Evolutionary conservation across 2,888 invertebrate genomes (phyloP), one percentile per base, ranked within the genome.

Genomic region (Polydesmus complanatus): DNA sequence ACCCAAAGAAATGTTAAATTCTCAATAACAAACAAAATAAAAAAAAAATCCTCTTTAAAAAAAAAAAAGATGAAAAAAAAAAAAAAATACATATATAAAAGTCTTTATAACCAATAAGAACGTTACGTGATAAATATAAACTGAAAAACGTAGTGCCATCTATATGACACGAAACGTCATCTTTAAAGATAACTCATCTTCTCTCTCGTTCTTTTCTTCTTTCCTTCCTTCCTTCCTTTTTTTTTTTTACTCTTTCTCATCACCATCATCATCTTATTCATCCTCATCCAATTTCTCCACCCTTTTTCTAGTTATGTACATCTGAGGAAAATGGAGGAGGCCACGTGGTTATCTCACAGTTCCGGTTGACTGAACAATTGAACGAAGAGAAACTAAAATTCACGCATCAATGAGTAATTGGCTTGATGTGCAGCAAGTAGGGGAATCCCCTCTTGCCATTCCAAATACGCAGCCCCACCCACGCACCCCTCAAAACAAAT

Each of bases 291-390:
- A n/a, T 56, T 23, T n/a, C 25, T 48, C 21, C 11, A 11, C 56
- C 8, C 48, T 5, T 23, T 26, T 27, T n/a, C 37, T 47, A 8
- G 27, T 14, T 37, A 8, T 14, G 8, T 37, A 5, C 37, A 8
- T 37, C 37, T 51, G 51, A 51, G n/a, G 8, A 2, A 25, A 48
- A 47, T 48, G 25, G 56, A 56, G 25, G 56, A 37, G 56, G 25
- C 47, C 47, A 48, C 47, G 47, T 49, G 27, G 56, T 56, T 61
- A 61, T 61, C 61, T 56, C 37, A 56, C 56, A 61, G 55, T 61
- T 61, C 56, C 61, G 61, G 61, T 61, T 51, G 61, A 52, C 61
- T 61, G 56, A 27, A 27, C 51, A 61, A 56, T 56, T 27, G 53
- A 54, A 37, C 27, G 59, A 47, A 25, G 54, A 54, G 49, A 57